phyloP scores from a whole-genome alignment of 1,140 invertebrate species.

The Sarcophaga bullata region DNA sequence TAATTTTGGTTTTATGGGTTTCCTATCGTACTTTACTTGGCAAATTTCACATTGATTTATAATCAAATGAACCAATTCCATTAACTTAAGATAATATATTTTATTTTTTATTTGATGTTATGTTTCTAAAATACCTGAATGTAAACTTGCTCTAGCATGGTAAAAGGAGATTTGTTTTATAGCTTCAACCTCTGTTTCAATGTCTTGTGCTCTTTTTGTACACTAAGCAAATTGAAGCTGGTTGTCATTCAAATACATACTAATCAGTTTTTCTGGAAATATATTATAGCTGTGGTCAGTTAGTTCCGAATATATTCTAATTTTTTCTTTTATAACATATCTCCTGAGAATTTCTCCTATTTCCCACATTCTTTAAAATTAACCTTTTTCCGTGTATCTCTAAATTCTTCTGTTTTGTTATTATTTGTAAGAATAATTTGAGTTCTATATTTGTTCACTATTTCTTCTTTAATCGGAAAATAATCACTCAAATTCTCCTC shows the following conservation, averaged over 20 bases:
- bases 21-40: slow-evolving; percentile 42
- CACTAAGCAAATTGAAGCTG: slow-evolving; percentile 39
- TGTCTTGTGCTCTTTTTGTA: slow-evolving; percentile 38
- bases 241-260: slow-evolving; percentile 41
- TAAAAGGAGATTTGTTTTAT: slow-evolving; percentile 43
- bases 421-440: slow-evolving; percentile 44
- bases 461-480: slow-evolving; percentile 45
- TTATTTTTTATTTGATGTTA: slow-evolving; percentile 42
- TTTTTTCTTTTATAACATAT: slow-evolving; percentile 8
- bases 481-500: slow-evolving; percentile 46
- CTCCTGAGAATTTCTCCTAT: not conserved
- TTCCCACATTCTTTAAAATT: not conserved
- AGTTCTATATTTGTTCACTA: slow-evolving; percentile 47
- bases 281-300: slow-evolving; percentile 32
- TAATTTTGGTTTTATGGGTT: slow-evolving; percentile 43
- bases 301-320: slow-evolving; percentile 20
- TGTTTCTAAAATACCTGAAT: slow-evolving; percentile 45
- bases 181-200: slow-evolving; percentile 39
- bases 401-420: not conserved
- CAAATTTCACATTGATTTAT: no score
- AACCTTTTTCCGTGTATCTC: slow-evolving; percentile 32
- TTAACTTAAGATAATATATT: slow-evolving; percentile 44
- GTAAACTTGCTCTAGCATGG: slow-evolving; percentile 42
- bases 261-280: slow-evolving; percentile 42
- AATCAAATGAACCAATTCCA: slow-evolving; percentile 33